Evolutionary conservation across 2,113 vertebrate species (phyloP).

Genomic region (Castor canadensis): DNA sequence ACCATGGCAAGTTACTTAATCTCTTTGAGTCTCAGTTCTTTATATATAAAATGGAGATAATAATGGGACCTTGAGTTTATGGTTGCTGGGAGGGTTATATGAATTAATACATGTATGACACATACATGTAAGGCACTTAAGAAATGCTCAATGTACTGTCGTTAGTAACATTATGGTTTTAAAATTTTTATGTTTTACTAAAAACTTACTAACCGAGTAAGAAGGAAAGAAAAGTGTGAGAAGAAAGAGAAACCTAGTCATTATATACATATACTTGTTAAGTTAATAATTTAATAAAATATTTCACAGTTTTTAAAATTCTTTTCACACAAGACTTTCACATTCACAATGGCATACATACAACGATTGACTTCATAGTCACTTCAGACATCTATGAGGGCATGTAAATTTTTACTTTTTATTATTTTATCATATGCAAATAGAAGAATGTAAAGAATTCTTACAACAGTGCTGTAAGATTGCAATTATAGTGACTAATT

Average conservation of each 20-base stretch:
- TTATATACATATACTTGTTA: background rate
- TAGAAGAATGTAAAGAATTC: background rate
- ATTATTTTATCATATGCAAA: background rate
- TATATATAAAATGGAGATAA: background rate
- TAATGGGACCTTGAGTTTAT: background rate
- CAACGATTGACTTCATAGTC: background rate
- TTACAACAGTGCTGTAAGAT: background rate
- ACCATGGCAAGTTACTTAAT: background rate
- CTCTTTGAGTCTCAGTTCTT: background rate
- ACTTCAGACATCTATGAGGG: background rate
- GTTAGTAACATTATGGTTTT: background rate
- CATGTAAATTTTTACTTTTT: background rate
- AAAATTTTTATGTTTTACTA: background rate
- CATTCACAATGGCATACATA: background rate
- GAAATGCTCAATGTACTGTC: background rate
- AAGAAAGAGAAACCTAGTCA: background rate
- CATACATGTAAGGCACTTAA: background rate
- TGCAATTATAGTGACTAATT: background rate
- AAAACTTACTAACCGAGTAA: background rate
- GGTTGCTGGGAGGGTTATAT: background rate
- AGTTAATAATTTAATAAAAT: background rate
- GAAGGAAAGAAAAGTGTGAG: background rate
- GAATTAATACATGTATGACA: background rate
- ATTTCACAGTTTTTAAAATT: background rate
- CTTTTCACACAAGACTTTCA: background rate